These are phyloP conservation scores for Argyresthia albistria DNA, from an alignment of 2,888 invertebrate genomes.

Conservation along the genomic window DNA sequence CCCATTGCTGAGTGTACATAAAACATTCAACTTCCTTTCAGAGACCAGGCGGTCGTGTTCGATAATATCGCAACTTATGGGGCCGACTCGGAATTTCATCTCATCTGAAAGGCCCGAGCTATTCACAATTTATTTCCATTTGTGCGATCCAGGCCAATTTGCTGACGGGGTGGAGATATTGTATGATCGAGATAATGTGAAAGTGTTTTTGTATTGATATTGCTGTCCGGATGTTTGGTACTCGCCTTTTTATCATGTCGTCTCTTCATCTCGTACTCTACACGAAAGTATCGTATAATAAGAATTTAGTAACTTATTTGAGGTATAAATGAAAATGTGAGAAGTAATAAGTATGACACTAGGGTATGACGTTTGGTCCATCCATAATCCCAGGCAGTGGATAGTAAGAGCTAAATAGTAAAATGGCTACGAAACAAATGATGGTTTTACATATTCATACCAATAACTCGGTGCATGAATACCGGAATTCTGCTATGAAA, in stretches of 20 bases:
- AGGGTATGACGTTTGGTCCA: too few relatives aligned
- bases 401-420: too few relatives aligned
- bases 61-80: slow-evolving; percentile 39
- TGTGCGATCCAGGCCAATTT: slow-evolving; percentile 25
- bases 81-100: slow-evolving; percentile 55
- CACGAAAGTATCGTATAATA: too few relatives aligned
- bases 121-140: slow-evolving; percentile 59
- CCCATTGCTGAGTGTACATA: background rate
- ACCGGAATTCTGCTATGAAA: too few relatives aligned
- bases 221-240: background rate
- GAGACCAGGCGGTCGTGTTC: slow-evolving; percentile 22
- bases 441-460: too few relatives aligned
- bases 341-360: too few relatives aligned
- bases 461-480: background rate
- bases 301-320: too few relatives aligned
- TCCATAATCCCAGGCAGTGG: too few relatives aligned
- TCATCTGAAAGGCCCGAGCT: slow-evolving; percentile 48
- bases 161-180: slow-evolving; percentile 1
- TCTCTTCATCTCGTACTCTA: too few relatives aligned
- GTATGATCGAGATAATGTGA: background rate
- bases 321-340: too few relatives aligned
- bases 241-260: background rate
- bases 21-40: background rate
- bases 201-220: background rate
- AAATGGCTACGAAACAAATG: too few relatives aligned